These are phyloP conservation scores for Muntiacus reevesi DNA, from an alignment of 2,113 vertebrate genomes.

Conservation along the genomic window DNA sequence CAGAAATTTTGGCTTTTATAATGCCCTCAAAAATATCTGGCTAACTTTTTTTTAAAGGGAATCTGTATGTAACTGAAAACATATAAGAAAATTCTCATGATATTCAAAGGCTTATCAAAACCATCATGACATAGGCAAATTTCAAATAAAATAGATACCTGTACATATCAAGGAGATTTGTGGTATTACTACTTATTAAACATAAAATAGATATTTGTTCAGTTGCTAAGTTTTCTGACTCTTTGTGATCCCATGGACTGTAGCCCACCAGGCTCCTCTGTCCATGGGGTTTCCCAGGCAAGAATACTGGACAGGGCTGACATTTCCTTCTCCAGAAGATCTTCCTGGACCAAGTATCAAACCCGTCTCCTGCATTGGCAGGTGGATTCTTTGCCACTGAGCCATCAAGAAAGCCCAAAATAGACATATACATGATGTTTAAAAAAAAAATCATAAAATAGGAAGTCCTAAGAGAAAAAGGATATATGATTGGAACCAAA, in stretches of 20 bases:
- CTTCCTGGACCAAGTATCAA: background rate
- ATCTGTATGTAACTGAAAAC: background rate
- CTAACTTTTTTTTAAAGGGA: constrained; percentile 31
- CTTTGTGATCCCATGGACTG: background rate
- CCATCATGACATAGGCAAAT: background rate
- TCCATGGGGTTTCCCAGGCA: background rate
- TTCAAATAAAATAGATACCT: background rate
- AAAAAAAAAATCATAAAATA: background rate
- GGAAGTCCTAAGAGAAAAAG: background rate
- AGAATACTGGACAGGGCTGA: background rate
- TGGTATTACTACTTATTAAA: background rate
- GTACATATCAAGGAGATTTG: background rate
- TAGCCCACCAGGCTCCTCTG: background rate
- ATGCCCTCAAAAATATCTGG: background rate
- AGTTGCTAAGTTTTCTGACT: background rate
- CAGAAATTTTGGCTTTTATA: background rate
- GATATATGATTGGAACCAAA: background rate
- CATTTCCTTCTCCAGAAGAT: background rate
- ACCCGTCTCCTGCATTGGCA: background rate
- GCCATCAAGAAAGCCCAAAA: background rate
- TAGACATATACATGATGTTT: background rate
- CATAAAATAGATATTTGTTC: background rate
- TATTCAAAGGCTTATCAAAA: constrained; percentile 23
- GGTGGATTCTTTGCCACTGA: background rate
- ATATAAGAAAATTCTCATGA: background rate